Evolutionary conservation across 2,113 vertebrate genomes (phyloP).

Genomic region (Solea senegalensis): DNA sequence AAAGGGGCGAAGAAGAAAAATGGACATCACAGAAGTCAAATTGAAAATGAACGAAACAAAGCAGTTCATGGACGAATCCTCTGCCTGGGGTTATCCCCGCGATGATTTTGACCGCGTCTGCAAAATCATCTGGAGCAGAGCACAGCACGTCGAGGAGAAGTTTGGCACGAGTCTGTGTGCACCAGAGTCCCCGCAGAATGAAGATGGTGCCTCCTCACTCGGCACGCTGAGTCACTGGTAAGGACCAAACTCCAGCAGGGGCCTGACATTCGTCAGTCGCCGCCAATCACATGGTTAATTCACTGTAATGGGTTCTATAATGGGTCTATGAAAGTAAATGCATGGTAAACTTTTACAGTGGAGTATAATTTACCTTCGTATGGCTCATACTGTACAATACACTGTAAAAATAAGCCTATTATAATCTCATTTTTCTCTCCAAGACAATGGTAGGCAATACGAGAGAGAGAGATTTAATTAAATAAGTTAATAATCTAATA

Average conservation of each 20-base stretch:
- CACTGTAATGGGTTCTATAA: neutral
- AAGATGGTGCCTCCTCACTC: neutral
- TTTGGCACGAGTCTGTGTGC: neutral
- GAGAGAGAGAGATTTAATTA: constrained; percentile 3
- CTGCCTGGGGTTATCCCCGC: constrained; percentile 83
- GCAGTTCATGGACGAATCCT: constrained; percentile 51
- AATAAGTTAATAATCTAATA: neutral
- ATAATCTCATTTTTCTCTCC: neutral
- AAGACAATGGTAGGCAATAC: neutral
- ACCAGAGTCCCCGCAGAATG: neutral
- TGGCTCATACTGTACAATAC: neutral
- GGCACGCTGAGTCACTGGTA: constrained; percentile 10
- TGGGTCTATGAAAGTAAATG: neutral
- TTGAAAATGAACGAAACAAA: neutral
- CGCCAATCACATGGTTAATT: neutral
- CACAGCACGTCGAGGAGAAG: constrained; percentile 32
- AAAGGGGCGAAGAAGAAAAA: neutral
- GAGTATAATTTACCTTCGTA: neutral
- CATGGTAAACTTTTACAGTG: neutral
- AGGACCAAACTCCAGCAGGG: neutral
- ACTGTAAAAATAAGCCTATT: neutral
- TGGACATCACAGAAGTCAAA: neutral
- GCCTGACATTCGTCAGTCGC: neutral
- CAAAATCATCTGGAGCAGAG: constrained; percentile 82
- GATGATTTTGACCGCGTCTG: constrained; percentile 83